A percentile compares a stretch with the other conserved stretches of the same genome.
Evolutionary conservation across 1,140 invertebrate species (phyloP).

Genomic region (Caenorhabditis briggsae): DNA sequence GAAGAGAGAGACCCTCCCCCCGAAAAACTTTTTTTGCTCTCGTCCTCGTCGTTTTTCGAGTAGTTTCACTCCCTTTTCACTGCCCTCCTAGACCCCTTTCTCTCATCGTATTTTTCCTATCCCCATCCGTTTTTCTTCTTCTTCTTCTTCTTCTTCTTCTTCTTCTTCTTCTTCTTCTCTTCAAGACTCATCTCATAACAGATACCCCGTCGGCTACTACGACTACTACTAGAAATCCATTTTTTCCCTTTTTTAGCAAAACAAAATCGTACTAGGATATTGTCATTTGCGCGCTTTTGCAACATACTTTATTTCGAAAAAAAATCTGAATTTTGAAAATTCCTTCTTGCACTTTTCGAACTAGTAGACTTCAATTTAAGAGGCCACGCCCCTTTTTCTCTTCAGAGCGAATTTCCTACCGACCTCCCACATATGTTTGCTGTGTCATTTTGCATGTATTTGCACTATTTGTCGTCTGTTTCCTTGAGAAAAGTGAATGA

Average conservation of each 20-base stretch:
- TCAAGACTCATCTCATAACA: slow-evolving; percentile 31
- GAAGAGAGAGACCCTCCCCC: neutral
- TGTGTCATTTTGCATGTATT: slow-evolving; percentile 4
- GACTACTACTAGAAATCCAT: neutral
- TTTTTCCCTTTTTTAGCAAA: neutral
- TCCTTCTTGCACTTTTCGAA: too few relatives aligned
- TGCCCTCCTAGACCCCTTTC: neutral
- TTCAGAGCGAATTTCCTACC: neutral
- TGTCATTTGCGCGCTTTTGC: too few relatives aligned
- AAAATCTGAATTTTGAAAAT: too few relatives aligned
- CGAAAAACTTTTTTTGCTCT: slow-evolving; percentile 15
- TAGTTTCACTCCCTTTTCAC: slow-evolving; percentile 15
- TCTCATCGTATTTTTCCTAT: neutral
- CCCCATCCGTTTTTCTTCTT: neutral
- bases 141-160: neutral
- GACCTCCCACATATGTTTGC: neutral
- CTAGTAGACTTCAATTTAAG: too few relatives aligned
- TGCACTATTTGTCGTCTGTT: neutral
- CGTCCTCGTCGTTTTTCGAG: slow-evolving; percentile 12
- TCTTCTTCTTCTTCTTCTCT: neutral
- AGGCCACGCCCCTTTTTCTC: too few relatives aligned
- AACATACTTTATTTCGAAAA: too few relatives aligned
- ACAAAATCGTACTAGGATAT: too few relatives aligned
- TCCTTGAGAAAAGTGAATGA: neutral
- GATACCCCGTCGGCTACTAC: neutral